Evolutionary conservation across 1,140 invertebrate genomes (phyloP), one percentile per base, ranked within the genome.

Genomic region (Heliconius eleuchia): DNA sequence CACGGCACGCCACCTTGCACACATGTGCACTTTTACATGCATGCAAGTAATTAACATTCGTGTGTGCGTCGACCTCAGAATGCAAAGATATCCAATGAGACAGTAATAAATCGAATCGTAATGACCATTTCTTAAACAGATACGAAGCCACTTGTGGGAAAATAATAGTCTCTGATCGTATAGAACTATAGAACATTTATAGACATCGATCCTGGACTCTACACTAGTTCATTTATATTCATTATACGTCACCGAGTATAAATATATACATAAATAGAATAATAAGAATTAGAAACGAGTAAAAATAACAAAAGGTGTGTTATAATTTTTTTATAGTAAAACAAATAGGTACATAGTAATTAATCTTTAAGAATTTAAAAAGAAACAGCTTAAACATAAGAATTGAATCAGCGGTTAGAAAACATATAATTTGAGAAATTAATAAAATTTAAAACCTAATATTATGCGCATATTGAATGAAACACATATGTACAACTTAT

Each of bases 11-110:
- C 88, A 90, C 89, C 89, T 89, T 84, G 85, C 86, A 88, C 89
- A 86, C 90, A 89, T 89, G 88, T 92, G 88, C 88, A 90, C 86
- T 91, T 92, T 90, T 92, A 90, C 88, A 87, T 84, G 84, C 87
- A 87, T 87, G 87, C 86, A 85, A 85, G 88, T 88, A 89, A 91
- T 91, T 89, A 90, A 81, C 84, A 79, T 80, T 86, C 83, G 79
- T 86, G 88, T 91, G 89, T 89, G 87, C 84, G 86, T 80, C 30
- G 76, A 77, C 79, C 77, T 80, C 66, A 80, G 74, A 77, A 76
- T 77, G 66, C 75, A 80, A 80, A 80, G 75, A 73, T 80, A 72
- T 84, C 82, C 79, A 81, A 84, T 78, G 74, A 83, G 74, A 77
- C 74, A 80, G 75, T 77, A 80, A 80, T 71, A 80, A 77, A 80